Conservation (phyloP, 2,113 vertebrate species). For the Macquaria australasica region DNA sequence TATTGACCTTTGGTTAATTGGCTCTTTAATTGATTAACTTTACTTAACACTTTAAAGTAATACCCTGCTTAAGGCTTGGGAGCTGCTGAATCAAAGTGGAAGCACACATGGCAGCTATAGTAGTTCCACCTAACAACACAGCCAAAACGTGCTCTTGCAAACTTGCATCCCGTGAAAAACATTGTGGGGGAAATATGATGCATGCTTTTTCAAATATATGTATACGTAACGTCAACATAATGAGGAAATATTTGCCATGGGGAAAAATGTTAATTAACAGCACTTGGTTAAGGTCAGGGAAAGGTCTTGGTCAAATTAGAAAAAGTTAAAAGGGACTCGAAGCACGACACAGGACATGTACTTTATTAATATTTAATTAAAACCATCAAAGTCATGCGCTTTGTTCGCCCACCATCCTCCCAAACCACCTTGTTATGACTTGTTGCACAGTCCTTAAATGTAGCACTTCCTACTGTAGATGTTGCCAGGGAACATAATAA, state of each 20-base stretch:
- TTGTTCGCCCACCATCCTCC: neutral
- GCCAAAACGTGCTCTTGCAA: neutral
- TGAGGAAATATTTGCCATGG: neutral
- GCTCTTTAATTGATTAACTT: slow-evolving; percentile 40
- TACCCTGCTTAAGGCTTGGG: neutral
- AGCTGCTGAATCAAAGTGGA: neutral
- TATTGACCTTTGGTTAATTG: slow-evolving; percentile 40
- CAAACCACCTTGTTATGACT: neutral
- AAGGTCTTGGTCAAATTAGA: neutral
- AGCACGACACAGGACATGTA: neutral
- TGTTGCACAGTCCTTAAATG: neutral
- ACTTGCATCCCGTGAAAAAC: neutral
- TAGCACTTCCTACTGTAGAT: neutral
- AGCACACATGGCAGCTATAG: neutral
- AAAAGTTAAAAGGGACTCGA: neutral
- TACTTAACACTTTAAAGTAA: neutral
- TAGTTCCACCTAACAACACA: neutral
- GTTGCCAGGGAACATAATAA: neutral
- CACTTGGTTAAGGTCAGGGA: neutral
- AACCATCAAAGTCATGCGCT: neutral
- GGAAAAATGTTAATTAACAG: neutral
- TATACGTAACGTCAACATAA: neutral
- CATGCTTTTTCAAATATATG: too few species aligned
- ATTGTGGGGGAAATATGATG: neutral
- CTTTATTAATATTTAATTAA: neutral